Conservation (phyloP, 2,113 vertebrate species). For the Lophura nycthemera region DNA sequence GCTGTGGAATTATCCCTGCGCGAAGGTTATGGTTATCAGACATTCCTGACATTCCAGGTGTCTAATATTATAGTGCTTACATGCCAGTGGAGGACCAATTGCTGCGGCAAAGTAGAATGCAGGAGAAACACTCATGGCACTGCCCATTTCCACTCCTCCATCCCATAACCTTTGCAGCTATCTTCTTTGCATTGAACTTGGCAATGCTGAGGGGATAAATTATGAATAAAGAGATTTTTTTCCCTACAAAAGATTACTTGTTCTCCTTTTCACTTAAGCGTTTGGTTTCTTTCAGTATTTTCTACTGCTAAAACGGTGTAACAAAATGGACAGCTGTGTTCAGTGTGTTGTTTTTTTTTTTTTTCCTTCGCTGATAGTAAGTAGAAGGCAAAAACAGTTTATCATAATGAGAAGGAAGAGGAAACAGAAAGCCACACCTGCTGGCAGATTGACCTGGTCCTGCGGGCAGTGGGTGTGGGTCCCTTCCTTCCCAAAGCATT, state of each 20-base stretch:
- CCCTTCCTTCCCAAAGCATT: constrained; percentile 49
- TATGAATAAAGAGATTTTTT: not conserved
- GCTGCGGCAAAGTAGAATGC: not conserved
- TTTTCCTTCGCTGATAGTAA: not conserved
- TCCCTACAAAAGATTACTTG: not conserved
- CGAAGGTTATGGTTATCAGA: constrained; percentile 72
- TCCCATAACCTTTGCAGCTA: not conserved
- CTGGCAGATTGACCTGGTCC: constrained; percentile 36
- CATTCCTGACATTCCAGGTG: constrained; percentile 85
- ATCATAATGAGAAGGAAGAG: constrained; percentile 42
- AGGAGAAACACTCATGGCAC: constrained; percentile 1
- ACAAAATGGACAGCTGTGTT: not conserved
- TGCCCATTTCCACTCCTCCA: not conserved
- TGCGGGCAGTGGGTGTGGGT: constrained; percentile 11
- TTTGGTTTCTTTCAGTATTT: not conserved
- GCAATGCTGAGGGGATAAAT: not conserved
- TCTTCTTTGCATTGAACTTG: constrained; percentile 13
- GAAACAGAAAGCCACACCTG: constrained; percentile 12
- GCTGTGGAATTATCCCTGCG: constrained; percentile 74
- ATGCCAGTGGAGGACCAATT: constrained; percentile 26
- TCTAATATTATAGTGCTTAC: constrained; percentile 77
- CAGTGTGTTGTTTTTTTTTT: rapidly evolving
- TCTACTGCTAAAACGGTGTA: not conserved
- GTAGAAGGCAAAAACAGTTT: not conserved
- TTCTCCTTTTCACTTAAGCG: not conserved